phyloP scores from a whole-genome alignment of 2,888 invertebrate genomes.

The Iselma pallidipennis region DNA sequence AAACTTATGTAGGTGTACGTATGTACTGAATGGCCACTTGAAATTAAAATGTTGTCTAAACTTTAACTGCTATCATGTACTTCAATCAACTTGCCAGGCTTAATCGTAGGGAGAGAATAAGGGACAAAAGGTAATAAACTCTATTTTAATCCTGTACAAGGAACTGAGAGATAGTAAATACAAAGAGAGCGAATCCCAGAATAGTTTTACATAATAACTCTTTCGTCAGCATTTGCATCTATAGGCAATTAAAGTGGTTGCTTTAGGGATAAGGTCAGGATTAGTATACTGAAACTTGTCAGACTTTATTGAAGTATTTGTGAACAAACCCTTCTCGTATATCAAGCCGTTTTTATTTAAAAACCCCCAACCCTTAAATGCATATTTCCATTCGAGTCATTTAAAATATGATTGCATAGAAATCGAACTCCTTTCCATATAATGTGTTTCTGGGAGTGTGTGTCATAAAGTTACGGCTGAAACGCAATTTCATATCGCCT shows the following conservation, averaged over 20 bases:
- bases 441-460: background rate
- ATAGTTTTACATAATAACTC: constrained; percentile 21
- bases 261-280: constrained; percentile 16
- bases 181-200: too few relatives aligned
- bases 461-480: background rate
- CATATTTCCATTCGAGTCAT: constrained; percentile 3
- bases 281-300: constrained; percentile 6
- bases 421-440: background rate
- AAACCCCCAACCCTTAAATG: constrained; percentile 5
- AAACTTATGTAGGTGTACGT: background rate
- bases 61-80: too few relatives aligned
- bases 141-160: too few relatives aligned
- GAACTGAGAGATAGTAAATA: too few relatives aligned
- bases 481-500: background rate
- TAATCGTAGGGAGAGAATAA: too few relatives aligned
- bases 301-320: too few relatives aligned
- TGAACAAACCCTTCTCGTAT: too few relatives aligned
- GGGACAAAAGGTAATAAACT: too few relatives aligned
- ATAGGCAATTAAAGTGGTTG: constrained; percentile 34
- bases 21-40: background rate
- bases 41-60: too few relatives aligned
- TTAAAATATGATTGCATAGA: background rate
- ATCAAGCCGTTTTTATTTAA: constrained; percentile 13
- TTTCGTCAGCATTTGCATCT: constrained; percentile 34
- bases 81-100: too few relatives aligned